Percentiles rank a stretch among this genome's conserved stretches.
Conservation (phyloP, 2,888 invertebrate species). For the Zaprionus obscuricornis region DNA sequence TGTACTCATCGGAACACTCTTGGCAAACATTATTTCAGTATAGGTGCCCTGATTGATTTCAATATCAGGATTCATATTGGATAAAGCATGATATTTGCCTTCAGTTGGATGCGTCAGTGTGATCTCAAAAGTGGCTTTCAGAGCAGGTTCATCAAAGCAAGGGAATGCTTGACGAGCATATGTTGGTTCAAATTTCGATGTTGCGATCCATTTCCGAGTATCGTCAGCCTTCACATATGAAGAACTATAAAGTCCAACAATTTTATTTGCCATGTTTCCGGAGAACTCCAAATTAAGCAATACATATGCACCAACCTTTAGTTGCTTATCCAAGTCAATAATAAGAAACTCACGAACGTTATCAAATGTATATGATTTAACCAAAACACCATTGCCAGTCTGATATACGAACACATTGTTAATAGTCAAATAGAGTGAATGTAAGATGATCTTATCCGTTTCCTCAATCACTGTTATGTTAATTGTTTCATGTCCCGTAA, state of each 20-base stretch:
- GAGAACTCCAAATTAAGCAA: slow-evolving; percentile 83
- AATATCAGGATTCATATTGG: slow-evolving; percentile 90
- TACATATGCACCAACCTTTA: slow-evolving; percentile 37
- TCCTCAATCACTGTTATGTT: slow-evolving; percentile 82
- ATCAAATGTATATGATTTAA: slow-evolving; percentile 60
- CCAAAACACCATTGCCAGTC: slow-evolving; percentile 53
- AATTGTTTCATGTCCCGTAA: slow-evolving; percentile 85
- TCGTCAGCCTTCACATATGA: slow-evolving; percentile 84
- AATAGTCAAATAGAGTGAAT: slow-evolving; percentile 86
- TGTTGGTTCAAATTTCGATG: slow-evolving; percentile 97
- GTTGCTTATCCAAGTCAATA: slow-evolving; percentile 62
- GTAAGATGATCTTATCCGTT: slow-evolving; percentile 85
- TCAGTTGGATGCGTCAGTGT: slow-evolving; percentile 89
- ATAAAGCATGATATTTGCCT: slow-evolving; percentile 89
- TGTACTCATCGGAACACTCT: slow-evolving; percentile 96
- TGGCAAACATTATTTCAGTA: slow-evolving; percentile 89
- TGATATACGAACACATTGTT: slow-evolving; percentile 53
- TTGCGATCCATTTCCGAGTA: slow-evolving; percentile 87
- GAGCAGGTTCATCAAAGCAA: slow-evolving; percentile 96
- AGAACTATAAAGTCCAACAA: slow-evolving; percentile 91
- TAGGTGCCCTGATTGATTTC: slow-evolving; percentile 82
- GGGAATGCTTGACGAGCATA: slow-evolving; percentile 97
- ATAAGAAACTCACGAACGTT: slow-evolving; percentile 74
- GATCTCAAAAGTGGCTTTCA: slow-evolving; percentile 94
- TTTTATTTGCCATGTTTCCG: slow-evolving; percentile 88